Evolutionary conservation across 1,140 invertebrate species (phyloP), one percentile per base, ranked within the genome.

Genomic region (Trichonephila inaurata): DNA sequence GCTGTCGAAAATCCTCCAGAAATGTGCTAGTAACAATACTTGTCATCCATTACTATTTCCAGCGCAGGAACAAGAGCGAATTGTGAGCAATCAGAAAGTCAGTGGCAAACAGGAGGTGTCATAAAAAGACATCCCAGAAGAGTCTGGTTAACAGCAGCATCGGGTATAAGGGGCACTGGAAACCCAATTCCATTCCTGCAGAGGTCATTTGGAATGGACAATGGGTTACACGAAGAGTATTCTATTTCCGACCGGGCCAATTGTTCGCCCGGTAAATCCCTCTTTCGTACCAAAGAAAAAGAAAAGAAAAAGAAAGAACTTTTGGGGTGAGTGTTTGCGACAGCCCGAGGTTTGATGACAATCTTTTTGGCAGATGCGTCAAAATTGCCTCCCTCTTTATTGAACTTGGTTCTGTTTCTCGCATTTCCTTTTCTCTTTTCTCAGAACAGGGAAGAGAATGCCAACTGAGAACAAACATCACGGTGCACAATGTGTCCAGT

Each of bases 201-300:
- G 64, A 64, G 85, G 92, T 93, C 86, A 93, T 89, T 93, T 93
- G 28, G 92, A 64, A 93, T 93, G 92, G 92, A 93, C 92, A 93
- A 93, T 93, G 72, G 92, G 64, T 51, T 51, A 28, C 44, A 21
- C 28, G 28, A 24, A 61, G 66, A 86, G 92, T 77, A 93, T 93
- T 93, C 92, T 40, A 86, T 93, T 93, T 93, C 92, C 72, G 66
- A 51, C 19, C 44, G 62, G 58, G 51, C 24, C 92, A 93, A 93
- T 93, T 93, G 92, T 93, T 89, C 92, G 21, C 44, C 62, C 44
- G 40, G 62, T 92, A 92, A 92, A 92, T 92, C 91, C 91, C 64
- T 61, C 83, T 44, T 85, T 81, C n/a, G 21, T 19, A 21, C 18
- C 8, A 44, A 33, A 85, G 66, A 33, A 58, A 24, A 58, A 44